These are phyloP conservation scores for Sminthurides bifidus DNA, from an alignment of 1,140 invertebrate species.

Conservation along the genomic window DNA sequence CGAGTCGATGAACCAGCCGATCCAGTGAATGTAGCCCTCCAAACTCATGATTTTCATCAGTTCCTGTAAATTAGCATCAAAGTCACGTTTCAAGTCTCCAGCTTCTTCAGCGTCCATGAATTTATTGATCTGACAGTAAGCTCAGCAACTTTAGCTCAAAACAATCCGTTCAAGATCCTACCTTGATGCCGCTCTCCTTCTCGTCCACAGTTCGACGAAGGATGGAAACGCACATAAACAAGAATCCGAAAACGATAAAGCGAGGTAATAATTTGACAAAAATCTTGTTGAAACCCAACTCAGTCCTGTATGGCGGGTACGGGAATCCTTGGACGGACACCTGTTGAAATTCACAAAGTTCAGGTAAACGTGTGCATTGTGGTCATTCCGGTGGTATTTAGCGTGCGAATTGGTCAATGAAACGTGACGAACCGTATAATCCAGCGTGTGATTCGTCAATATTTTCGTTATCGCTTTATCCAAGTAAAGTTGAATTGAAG, in stretches of 20 bases:
- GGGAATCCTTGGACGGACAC: conserved; percentile 14
- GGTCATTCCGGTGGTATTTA: too few species aligned
- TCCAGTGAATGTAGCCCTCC: conserved; percentile 17
- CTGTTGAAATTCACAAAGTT: conserved; percentile 3
- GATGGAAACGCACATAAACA: conserved; percentile 22
- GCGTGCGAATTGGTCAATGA: too few species aligned
- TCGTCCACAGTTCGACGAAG: conserved; percentile 16
- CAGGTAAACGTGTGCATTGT: not conserved
- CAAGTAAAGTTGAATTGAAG: conserved; percentile 5
- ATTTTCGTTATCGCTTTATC: conserved; percentile 7
- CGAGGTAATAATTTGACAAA: conserved; percentile 8
- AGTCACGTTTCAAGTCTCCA: not conserved
- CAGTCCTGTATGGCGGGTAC: conserved; percentile 10
- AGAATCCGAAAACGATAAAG: conserved; percentile 12
- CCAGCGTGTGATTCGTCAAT: not conserved
- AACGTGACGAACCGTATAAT: conserved; percentile 2
- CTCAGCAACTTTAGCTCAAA: not conserved
- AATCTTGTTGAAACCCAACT: conserved; percentile 10
- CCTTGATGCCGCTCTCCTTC: conserved; percentile 24
- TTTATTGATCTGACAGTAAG: not conserved
- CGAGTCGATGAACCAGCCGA: conserved; percentile 26
- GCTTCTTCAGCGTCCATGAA: too few species aligned
- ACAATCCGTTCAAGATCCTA: not conserved
- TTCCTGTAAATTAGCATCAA: conserved; percentile 8
- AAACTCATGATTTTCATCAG: conserved; percentile 25